Conservation (phyloP, 1,140 invertebrate genomes). For the Trigoniulus corallinus region DNA sequence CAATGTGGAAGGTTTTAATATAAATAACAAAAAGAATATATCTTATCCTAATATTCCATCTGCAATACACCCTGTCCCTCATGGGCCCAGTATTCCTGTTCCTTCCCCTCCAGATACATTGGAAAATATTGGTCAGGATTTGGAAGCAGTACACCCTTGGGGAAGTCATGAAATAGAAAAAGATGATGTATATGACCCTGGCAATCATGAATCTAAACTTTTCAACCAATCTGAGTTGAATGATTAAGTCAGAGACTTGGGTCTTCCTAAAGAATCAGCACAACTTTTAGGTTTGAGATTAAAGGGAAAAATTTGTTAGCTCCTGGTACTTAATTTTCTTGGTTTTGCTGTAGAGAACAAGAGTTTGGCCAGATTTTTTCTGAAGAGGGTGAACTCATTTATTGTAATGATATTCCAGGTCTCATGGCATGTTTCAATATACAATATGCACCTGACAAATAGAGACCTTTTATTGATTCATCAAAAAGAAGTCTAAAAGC, state of each 20-base stretch:
- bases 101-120: no score
- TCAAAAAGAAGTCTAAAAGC: no score
- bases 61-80: background rate
- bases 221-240: slow-evolving; percentile 7
- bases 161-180: background rate
- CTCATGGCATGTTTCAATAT: no score
- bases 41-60: background rate
- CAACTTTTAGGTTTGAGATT: slow-evolving; percentile 7
- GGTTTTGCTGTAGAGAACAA: no score
- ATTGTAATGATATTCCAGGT: no score
- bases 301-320: no score
- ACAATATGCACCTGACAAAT: no score
- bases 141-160: no score
- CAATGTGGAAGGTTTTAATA: background rate
- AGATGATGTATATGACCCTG: background rate
- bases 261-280: slow-evolving; percentile 4
- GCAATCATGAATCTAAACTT: background rate
- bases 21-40: background rate
- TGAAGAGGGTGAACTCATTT: no score
- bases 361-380: no score
- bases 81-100: background rate
- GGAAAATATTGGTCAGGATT: background rate
- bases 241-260: slow-evolving; percentile 6
- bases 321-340: no score
- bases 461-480: no score